Percentiles rank a stretch among this genome's conserved stretches.
Conservation (phyloP, 2,888 invertebrate species). For the Lottia scabra region DNA sequence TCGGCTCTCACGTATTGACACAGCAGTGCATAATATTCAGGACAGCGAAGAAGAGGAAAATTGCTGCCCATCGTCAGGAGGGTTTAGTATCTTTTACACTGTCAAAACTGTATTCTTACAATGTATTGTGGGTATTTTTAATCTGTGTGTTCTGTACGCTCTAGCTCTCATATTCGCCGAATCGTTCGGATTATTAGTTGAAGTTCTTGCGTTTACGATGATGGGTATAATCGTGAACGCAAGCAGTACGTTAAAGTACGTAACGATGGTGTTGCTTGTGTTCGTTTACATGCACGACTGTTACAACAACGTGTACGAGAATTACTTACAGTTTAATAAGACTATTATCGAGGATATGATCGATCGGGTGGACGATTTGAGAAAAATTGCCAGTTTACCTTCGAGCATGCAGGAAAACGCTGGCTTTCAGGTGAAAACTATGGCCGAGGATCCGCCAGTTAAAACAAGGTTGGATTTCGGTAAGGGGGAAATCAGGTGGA, state of each 20-base stretch:
- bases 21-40: conserved; percentile 34
- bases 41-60: conserved; percentile 30
- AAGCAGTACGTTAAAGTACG: conserved; percentile 58
- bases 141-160: conserved; percentile 50
- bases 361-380: conserved; percentile 59
- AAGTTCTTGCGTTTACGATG: conserved; percentile 63
- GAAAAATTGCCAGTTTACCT: conserved; percentile 56
- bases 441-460: conserved; percentile 54
- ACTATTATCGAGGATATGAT: conserved; percentile 62
- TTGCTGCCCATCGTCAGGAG: conserved; percentile 33
- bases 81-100: conserved; percentile 17
- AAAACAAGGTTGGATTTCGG: conserved; percentile 49
- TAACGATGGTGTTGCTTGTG: conserved; percentile 62
- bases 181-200: conserved; percentile 57
- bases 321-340: conserved; percentile 65
- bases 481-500: conserved; percentile 58
- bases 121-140: conserved; percentile 43
- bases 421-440: conserved; percentile 57
- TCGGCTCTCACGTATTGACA: conserved; percentile 45
- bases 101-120: conserved; percentile 33
- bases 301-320: conserved; percentile 66
- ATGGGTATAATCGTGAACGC: conserved; percentile 67
- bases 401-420: conserved; percentile 61
- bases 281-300: conserved; percentile 66
- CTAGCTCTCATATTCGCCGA: conserved; percentile 60